These are phyloP conservation scores for Hirundo rustica DNA, from an alignment of 2,797 vertebrate species.

Conservation along the genomic window DNA sequence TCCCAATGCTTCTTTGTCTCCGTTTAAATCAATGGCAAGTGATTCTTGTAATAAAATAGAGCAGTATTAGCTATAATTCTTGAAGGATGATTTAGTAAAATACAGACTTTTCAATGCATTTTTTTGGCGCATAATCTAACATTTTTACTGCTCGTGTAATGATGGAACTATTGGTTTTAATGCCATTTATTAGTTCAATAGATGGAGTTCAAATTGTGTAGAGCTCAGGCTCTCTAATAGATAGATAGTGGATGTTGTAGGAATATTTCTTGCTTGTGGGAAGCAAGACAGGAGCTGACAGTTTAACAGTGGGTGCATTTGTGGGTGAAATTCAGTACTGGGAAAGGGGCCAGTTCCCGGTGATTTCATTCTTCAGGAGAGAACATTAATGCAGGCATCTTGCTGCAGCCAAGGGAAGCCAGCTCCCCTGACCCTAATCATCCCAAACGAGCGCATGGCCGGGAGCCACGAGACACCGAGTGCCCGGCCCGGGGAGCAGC, in stretches of 20 bases:
- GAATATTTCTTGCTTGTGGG: conserved; percentile 18
- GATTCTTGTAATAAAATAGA: neutral
- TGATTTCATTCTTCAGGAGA: conserved; percentile 23
- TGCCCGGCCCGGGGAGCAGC: neutral
- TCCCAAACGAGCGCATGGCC: neutral
- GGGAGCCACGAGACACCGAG: neutral
- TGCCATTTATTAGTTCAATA: neutral
- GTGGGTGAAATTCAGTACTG: conserved; percentile 53
- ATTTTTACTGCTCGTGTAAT: neutral
- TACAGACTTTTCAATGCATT: neutral
- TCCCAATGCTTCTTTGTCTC: neutral
- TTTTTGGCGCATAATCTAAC: neutral
- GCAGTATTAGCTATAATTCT: neutral
- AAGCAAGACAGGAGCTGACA: conserved; percentile 18
- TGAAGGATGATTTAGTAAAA: neutral
- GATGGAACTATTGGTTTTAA: neutral
- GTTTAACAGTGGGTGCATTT: conserved; percentile 43
- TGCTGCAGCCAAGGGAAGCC: conserved; percentile 12
- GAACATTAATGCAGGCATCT: conserved; percentile 19
- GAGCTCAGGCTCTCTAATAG: neutral
- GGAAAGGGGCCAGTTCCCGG: conserved; percentile 51
- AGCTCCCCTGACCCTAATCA: conserved; percentile 22
- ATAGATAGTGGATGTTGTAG: neutral
- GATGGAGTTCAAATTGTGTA: neutral
- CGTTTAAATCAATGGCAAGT: neutral